A percentile compares a stretch with the other conserved stretches of the same genome.
Evolutionary conservation across 1,140 invertebrate genomes (phyloP).

Genomic region (Drosophila ananassae): DNA sequence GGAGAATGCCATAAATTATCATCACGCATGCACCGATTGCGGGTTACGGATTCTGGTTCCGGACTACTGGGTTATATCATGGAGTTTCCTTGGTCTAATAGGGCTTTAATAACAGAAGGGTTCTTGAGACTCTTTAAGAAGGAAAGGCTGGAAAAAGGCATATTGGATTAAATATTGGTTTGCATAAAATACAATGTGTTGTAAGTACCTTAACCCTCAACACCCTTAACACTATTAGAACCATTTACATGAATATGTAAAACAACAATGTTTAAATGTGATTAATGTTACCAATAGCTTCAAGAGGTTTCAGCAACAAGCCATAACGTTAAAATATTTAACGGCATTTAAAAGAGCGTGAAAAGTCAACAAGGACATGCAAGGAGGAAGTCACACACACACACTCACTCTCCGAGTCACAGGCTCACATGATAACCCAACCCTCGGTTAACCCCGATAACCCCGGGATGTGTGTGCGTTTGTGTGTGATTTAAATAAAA

Average conservation of each 20-base stretch:
- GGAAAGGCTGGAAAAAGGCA: too few relatives aligned
- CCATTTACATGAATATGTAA: neutral
- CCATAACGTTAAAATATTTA: slow-evolving; percentile 50
- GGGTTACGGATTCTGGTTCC: slow-evolving; percentile 30
- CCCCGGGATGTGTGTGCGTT: slow-evolving; percentile 40
- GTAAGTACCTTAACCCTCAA: too few relatives aligned
- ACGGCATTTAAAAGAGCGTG: slow-evolving; percentile 81
- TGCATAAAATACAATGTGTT: too few relatives aligned
- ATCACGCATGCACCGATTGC: slow-evolving; percentile 40
- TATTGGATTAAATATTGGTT: too few relatives aligned
- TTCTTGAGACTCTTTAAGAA: too few relatives aligned
- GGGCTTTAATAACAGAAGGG: neutral
- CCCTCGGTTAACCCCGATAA: slow-evolving; percentile 50
- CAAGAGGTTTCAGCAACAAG: slow-evolving; percentile 17
- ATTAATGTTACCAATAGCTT: slow-evolving; percentile 48
- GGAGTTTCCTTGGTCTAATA: neutral
- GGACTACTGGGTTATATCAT: slow-evolving; percentile 36
- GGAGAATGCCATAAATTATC: slow-evolving; percentile 66
- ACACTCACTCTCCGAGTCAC: slow-evolving; percentile 23
- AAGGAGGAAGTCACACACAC: slow-evolving; percentile 42
- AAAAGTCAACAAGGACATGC: slow-evolving; percentile 78
- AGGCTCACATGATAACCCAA: slow-evolving; percentile 34
- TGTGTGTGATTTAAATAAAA: slow-evolving; percentile 73
- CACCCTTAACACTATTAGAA: neutral
- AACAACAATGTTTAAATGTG: slow-evolving; percentile 2